phyloP scores from a whole-genome alignment of 2,888 invertebrate species.

The Gortyna flavago region DNA sequence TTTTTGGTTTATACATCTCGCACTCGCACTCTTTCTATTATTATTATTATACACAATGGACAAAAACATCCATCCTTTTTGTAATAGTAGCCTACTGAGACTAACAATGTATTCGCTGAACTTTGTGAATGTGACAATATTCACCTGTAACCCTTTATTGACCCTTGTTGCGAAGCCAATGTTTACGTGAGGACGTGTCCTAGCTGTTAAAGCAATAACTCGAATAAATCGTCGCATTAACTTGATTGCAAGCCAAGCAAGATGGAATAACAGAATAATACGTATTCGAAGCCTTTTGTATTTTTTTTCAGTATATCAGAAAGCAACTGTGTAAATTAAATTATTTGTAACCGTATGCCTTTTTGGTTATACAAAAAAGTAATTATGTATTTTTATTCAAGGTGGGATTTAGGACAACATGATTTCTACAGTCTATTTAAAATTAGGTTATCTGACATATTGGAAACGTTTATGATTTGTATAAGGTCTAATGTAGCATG shows the following conservation, averaged over 20 bases:
- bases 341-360: not conserved
- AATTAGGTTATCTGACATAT: not conserved
- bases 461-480: not conserved
- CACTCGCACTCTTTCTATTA: too few species aligned
- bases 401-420: not conserved
- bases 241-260: conserved; percentile 1
- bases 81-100: not conserved
- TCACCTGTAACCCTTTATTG: conserved; percentile 6
- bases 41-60: not conserved
- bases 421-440: not conserved
- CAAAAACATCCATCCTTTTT: not conserved
- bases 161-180: not conserved
- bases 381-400: not conserved
- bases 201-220: conserved; percentile 11
- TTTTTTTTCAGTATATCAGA: conserved; percentile 9
- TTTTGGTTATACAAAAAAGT: too few species aligned
- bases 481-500: not conserved
- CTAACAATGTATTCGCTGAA: conserved; percentile 13
- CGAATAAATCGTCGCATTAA: conserved; percentile 22
- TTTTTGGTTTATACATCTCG: too few species aligned
- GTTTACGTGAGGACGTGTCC: conserved; percentile 1
- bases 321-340: not conserved
- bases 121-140: not conserved
- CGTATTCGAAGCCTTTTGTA: not conserved
- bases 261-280: conserved; percentile 16